phyloP scores from a whole-genome alignment of 2,113 vertebrate genomes.

The Misgurnus mizolepis region DNA sequence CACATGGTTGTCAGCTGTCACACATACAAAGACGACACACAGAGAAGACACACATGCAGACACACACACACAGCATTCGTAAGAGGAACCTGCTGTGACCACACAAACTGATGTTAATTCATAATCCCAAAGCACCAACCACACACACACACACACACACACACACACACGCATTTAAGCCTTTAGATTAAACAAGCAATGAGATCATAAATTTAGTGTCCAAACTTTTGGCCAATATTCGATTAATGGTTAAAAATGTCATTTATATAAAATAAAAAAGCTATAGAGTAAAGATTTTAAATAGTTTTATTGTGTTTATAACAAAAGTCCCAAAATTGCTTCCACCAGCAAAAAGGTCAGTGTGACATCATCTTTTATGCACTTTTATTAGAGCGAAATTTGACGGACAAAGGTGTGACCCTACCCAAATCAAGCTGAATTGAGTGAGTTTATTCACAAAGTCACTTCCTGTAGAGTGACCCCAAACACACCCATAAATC shows the following conservation, averaged over 20 bases:
- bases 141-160: neutral
- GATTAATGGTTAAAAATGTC: too few relatives aligned
- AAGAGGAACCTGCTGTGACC: conserved; percentile 34
- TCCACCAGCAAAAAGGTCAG: too few relatives aligned
- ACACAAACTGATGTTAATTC: conserved; percentile 33
- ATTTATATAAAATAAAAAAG: neutral
- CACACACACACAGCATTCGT: conserved; percentile 43
- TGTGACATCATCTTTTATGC: too few relatives aligned
- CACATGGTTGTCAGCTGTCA: conserved; percentile 11
- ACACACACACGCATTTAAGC: conserved; percentile 7
- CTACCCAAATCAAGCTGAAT: conserved; percentile 1
- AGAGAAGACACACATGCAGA: conserved; percentile 31
- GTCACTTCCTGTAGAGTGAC: conserved; percentile 33
- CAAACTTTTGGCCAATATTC: too few relatives aligned
- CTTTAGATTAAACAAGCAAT: neutral
- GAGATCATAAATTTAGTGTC: neutral
- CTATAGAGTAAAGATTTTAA: neutral
- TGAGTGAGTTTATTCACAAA: conserved; percentile 7
- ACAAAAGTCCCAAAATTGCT: too few relatives aligned
- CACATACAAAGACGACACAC: conserved; percentile 23
- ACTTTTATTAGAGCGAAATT: too few relatives aligned
- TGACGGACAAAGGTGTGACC: conserved; percentile 7
- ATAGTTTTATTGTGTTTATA: neutral
- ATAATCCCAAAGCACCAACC: neutral
- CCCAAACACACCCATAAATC: conserved; percentile 73